Conservation (phyloP, 2,888 invertebrate genomes). For the Spisula solida region DNA sequence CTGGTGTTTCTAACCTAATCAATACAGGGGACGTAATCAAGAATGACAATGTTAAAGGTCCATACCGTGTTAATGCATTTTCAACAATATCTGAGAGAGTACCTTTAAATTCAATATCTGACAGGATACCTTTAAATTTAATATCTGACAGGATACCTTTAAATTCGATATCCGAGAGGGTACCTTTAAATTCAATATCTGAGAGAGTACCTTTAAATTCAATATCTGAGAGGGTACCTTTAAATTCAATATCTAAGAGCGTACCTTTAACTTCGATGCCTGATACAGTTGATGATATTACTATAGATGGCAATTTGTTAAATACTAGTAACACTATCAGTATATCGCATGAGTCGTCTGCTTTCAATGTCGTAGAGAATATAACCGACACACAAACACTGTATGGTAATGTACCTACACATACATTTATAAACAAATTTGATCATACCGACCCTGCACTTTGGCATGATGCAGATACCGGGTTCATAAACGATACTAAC, state of each 20-base stretch:
- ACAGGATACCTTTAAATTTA: not conserved
- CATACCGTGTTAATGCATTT: not conserved
- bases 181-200: not conserved
- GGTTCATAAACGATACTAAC: not conserved
- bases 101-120: not conserved
- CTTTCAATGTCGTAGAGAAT: slow-evolving; percentile 13
- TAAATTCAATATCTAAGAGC: not conserved
- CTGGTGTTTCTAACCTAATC: slow-evolving; percentile 1
- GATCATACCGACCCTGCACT: not conserved
- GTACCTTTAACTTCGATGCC: too few species aligned
- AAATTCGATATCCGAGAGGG: not conserved
- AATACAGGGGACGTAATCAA: slow-evolving; percentile 16
- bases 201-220: too few species aligned
- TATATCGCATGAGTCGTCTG: not conserved
- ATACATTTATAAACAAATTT: not conserved
- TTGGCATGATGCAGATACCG: not conserved
- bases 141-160: not conserved
- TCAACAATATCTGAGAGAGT: not conserved
- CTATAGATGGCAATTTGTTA: not conserved
- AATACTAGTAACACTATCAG: not conserved
- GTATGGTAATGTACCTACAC: not conserved
- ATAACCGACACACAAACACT: not conserved
- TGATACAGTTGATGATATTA: not conserved
- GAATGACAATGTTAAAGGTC: slow-evolving; percentile 15
- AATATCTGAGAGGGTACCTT: not conserved